Evolutionary conservation across 2,797 vertebrate genomes (phyloP).

Genomic region (Cottoperca gobio): DNA sequence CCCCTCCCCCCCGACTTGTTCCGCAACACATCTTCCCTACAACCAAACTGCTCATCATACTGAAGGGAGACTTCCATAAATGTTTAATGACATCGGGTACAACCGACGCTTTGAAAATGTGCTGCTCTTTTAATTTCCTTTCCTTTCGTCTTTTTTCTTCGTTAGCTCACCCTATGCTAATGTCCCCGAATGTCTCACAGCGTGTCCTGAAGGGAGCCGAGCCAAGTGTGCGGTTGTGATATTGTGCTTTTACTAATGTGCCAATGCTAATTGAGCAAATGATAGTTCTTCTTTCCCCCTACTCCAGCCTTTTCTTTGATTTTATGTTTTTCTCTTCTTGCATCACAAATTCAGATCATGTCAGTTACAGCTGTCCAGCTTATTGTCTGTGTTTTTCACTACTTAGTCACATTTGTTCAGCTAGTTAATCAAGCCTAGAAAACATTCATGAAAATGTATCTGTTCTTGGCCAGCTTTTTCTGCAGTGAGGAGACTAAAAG

Average conservation of each 20-base stretch:
- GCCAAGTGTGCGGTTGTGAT: slow-evolving; percentile 94
- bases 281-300: slow-evolving; percentile 77
- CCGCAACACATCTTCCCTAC: slow-evolving; percentile 87
- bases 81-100: slow-evolving; percentile 97
- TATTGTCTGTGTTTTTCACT: slow-evolving; percentile 22
- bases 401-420: slow-evolving; percentile 86
- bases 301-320: slow-evolving; percentile 54
- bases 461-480: slow-evolving; percentile 26
- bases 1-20: slow-evolving; percentile 78
- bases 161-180: slow-evolving; percentile 93
- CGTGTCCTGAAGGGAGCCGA: slow-evolving; percentile 91
- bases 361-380: slow-evolving; percentile 91
- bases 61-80: slow-evolving; percentile 93
- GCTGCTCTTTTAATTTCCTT: slow-evolving; percentile 93
- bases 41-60: slow-evolving; percentile 93
- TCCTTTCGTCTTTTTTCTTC: slow-evolving; percentile 84
- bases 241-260: slow-evolving; percentile 92
- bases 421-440: slow-evolving; percentile 91
- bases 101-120: slow-evolving; percentile 96
- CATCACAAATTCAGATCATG: slow-evolving; percentile 92
- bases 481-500: neutral
- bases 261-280: slow-evolving; percentile 94
- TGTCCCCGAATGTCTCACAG: slow-evolving; percentile 91
- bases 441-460: slow-evolving; percentile 87
- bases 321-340: slow-evolving; percentile 93